These are phyloP conservation scores for Drosophila nr. perissopoda DNA, from an alignment of 2,888 invertebrate genomes.

Conservation along the genomic window DNA sequence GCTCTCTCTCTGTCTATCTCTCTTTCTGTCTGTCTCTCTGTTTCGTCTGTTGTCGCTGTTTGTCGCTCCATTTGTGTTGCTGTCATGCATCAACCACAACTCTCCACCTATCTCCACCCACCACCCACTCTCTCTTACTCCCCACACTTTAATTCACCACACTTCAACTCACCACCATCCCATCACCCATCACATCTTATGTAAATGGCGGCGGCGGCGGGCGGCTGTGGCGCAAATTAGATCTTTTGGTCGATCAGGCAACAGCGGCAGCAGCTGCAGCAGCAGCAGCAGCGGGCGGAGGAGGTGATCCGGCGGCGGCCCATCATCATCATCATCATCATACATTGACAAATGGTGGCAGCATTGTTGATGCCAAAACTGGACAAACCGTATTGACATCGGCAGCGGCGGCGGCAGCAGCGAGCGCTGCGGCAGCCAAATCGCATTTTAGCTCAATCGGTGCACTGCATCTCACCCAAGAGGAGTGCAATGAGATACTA, in stretches of 20 bases:
- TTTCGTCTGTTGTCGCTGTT: slow-evolving; percentile 47
- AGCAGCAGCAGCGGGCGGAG: slow-evolving; percentile 44
- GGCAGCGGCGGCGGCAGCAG: slow-evolving; percentile 67
- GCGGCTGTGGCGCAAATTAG: slow-evolving; percentile 75
- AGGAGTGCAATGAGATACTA: slow-evolving; percentile 92
- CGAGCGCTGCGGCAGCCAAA: slow-evolving; percentile 80
- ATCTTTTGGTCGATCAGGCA: slow-evolving; percentile 84
- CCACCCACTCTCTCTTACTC: slow-evolving; percentile 22
- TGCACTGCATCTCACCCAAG: slow-evolving; percentile 90
- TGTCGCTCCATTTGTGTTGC: slow-evolving; percentile 59
- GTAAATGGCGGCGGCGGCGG: slow-evolving; percentile 67
- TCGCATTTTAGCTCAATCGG: slow-evolving; percentile 90
- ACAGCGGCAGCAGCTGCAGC: slow-evolving; percentile 73
- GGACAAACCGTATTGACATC: slow-evolving; percentile 84
- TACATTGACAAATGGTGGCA: slow-evolving; percentile 84
- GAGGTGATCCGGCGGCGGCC: slow-evolving; percentile 50
- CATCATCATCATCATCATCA: slow-evolving; percentile 82
- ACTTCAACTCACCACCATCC: slow-evolving; percentile 18
- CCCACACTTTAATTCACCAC: slow-evolving; percentile 5
- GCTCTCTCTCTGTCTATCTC: slow-evolving; percentile 27
- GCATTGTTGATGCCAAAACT: slow-evolving; percentile 84
- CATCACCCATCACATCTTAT: slow-evolving; percentile 6
- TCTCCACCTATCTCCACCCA: slow-evolving; percentile 3
- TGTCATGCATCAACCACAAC: slow-evolving; percentile 43
- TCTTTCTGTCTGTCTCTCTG: slow-evolving; percentile 38